phyloP scores from a whole-genome alignment of 2,888 invertebrate genomes.

The Calephelis perditalis region DNA sequence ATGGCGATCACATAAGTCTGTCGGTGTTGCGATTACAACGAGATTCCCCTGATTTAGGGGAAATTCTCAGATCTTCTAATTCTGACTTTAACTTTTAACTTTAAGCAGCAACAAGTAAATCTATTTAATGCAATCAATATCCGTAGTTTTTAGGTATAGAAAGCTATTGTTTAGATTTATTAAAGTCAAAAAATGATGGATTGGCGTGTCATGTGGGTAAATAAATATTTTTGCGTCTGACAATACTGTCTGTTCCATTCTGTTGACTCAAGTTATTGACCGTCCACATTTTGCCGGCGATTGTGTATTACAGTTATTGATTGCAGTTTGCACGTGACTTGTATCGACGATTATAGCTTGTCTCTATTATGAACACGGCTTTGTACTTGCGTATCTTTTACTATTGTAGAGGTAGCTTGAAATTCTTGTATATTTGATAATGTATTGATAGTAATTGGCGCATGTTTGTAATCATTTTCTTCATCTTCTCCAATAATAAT shows the following conservation, averaged over 20 bases:
- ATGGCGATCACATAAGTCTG: slow-evolving; percentile 71
- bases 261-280: slow-evolving; percentile 75
- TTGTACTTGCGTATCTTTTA: slow-evolving; percentile 27
- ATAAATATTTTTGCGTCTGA: slow-evolving; percentile 36
- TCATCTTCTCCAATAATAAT: too few relatives aligned
- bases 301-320: slow-evolving; percentile 75
- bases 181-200: slow-evolving; percentile 2
- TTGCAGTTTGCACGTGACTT: slow-evolving; percentile 73
- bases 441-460: too few relatives aligned
- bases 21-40: slow-evolving; percentile 59
- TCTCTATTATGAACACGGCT: slow-evolving; percentile 49
- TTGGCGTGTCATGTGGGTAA: slow-evolving; percentile 21
- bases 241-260: slow-evolving; percentile 46
- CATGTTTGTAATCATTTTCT: too few relatives aligned
- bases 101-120: not conserved
- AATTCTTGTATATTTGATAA: too few relatives aligned
- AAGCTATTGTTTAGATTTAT: not conserved
- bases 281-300: slow-evolving; percentile 64
- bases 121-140: too few relatives aligned
- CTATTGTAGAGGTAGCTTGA: not conserved
- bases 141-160: too few relatives aligned
- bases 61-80: slow-evolving; percentile 21
- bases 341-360: slow-evolving; percentile 61
- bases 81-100: not conserved
- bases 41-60: slow-evolving; percentile 39